Conservation (phyloP, 2,113 vertebrate genomes). For the Hyla sarda region DNA sequence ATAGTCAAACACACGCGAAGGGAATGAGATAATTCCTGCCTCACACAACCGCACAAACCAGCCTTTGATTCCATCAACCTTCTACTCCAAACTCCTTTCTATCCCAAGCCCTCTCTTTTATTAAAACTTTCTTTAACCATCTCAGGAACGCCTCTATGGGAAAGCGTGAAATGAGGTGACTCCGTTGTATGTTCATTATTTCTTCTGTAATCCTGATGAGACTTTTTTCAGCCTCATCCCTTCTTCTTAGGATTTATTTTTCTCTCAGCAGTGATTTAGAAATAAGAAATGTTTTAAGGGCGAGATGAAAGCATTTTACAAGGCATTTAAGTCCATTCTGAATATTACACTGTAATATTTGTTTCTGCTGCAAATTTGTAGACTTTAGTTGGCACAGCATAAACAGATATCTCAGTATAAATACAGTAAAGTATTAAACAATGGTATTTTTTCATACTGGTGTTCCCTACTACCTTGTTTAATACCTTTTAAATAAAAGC, state of each 20-base stretch:
- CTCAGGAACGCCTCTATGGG: slow-evolving; percentile 41
- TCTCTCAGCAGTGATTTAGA: slow-evolving; percentile 16
- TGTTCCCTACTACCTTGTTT: no score
- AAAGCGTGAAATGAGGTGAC: slow-evolving; percentile 52
- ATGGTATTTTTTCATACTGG: no score
- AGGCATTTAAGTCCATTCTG: background rate
- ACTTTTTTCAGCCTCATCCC: slow-evolving; percentile 12
- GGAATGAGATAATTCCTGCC: slow-evolving; percentile 85
- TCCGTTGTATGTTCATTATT: slow-evolving; percentile 52
- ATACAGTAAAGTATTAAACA: no score
- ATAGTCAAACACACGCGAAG: slow-evolving; percentile 88
- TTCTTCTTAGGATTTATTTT: background rate
- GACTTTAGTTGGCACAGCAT: no score
- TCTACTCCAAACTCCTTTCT: slow-evolving; percentile 64
- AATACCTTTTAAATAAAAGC: no score
- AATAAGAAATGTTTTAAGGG: slow-evolving; percentile 22
- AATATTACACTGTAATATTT: background rate
- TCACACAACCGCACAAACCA: slow-evolving; percentile 81
- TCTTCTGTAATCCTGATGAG: slow-evolving; percentile 43
- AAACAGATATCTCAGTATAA: no score
- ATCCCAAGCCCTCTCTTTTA: slow-evolving; percentile 53
- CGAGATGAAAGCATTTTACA: background rate
- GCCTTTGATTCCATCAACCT: slow-evolving; percentile 77
- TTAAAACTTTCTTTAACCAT: slow-evolving; percentile 53
- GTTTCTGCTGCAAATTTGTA: no score